Base-by-base conservation (phyloP, 2,797 vertebrate genomes). In the Ispidina picta region DNA sequence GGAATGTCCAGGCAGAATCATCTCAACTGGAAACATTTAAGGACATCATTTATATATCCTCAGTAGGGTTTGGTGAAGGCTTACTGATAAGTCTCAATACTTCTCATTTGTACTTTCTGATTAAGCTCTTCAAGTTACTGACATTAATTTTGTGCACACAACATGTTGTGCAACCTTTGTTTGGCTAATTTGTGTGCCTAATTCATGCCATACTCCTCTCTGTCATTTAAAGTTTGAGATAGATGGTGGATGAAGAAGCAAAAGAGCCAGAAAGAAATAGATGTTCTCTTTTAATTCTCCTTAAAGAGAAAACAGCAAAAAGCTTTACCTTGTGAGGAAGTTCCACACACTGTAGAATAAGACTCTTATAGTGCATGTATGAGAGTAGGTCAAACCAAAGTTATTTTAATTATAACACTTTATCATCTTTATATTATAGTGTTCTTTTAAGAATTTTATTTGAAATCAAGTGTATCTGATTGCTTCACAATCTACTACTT, bases 291-390 rank as follows among this genome's bases (percentile, higher is more conserved):
- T 62, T 37, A 48, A 28, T 75, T 80, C 43, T 49, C 28, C 77
- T 90, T 66, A 63, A 63, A 83, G 20, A 1, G 1, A 79, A 43
- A 75, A 43, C 26, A 72, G 55, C 43, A 29, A 74, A 77, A 86
- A 92, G 10, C n/a, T 81, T 92, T 85, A n/a, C 39, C 75, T 94
- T 90, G 75, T 51, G 58, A 90, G 58, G 48, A 94, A 55, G 28
- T 81, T 86, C 14, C 86, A 26, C 69, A 33, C 54, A 59, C 23
- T 54, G 31, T 64, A 75, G 49, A 92, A 78, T 37, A 81, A 81
- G 37, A 51, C 12, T 89, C 26, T 66, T 59, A 55, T 0, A 81
- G 33, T 17, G 26, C 44, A 18, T 63, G 83, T 87, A 56, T 66
- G 66, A 56, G 88, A 84, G 73, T 49, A 82, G 60, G 33, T 70